These are phyloP conservation scores for Poecile montanus DNA, from an alignment of 2,797 vertebrate genomes.

Conservation along the genomic window DNA sequence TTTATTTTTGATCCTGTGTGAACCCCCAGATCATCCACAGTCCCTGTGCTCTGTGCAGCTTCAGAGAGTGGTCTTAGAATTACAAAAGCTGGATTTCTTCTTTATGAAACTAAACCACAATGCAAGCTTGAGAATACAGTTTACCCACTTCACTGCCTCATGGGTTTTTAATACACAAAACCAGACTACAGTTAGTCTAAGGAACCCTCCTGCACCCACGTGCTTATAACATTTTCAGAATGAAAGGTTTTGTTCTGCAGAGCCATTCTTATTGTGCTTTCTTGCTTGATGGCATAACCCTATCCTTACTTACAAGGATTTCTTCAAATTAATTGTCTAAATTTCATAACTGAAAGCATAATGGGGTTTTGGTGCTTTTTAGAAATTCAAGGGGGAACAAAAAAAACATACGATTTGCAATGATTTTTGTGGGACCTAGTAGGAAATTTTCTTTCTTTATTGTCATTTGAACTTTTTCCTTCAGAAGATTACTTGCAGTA, in stretches of 20 bases:
- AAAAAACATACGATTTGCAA: not conserved
- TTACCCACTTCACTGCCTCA: not conserved
- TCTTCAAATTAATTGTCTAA: not conserved
- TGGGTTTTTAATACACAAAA: not conserved
- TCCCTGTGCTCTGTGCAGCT: not conserved
- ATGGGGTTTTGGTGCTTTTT: not conserved
- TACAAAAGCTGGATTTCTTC: not conserved
- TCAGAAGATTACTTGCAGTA: not conserved
- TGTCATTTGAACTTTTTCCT: not conserved
- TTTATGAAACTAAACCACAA: not conserved
- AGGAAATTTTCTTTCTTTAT: not conserved
- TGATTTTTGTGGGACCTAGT: not conserved
- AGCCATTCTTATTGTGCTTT: not conserved
- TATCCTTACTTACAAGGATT: not conserved
- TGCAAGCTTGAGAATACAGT: not conserved
- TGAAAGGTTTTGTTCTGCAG: not conserved
- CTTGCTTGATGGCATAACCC: not conserved
- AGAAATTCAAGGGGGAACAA: not conserved
- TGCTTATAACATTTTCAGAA: not conserved
- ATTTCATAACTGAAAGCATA: not conserved
- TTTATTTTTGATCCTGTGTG: not conserved
- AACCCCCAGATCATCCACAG: not conserved
- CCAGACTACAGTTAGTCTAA: not conserved
- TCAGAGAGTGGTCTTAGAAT: not conserved
- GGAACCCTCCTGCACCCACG: not conserved